These are phyloP conservation scores for Strigops habroptila DNA, from an alignment of 2,113 vertebrate species.

Conservation along the genomic window DNA sequence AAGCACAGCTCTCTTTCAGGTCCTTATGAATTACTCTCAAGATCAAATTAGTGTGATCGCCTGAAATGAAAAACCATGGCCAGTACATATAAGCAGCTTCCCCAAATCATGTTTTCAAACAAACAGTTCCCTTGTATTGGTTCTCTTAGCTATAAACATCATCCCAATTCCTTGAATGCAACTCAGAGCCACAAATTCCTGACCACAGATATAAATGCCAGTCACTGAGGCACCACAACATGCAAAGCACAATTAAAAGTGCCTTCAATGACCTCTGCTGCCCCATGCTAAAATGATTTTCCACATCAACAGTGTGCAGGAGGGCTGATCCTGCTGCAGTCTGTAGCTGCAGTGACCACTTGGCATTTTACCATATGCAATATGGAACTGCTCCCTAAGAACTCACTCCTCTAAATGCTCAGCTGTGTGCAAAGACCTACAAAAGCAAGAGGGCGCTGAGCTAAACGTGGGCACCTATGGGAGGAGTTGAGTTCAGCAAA, in stretches of 20 bases:
- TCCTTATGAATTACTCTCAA: background rate
- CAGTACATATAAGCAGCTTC: background rate
- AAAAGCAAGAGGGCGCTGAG: background rate
- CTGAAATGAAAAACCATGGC: background rate
- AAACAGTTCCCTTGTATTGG: background rate
- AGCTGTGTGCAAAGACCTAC: background rate
- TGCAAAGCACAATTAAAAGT: background rate
- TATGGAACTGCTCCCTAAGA: background rate
- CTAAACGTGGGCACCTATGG: background rate
- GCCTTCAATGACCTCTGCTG: background rate
- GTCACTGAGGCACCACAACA: background rate
- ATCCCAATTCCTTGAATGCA: conserved; percentile 5
- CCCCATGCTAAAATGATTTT: conserved; percentile 23
- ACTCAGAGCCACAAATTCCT: conserved; percentile 9
- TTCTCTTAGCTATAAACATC: background rate
- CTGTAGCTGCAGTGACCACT: background rate
- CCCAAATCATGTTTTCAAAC: background rate
- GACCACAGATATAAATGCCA: background rate
- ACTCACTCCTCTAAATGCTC: background rate
- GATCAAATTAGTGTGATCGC: background rate
- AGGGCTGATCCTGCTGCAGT: background rate
- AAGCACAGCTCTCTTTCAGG: background rate
- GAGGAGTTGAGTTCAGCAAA: background rate
- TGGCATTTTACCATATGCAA: background rate
- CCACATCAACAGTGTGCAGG: background rate